phyloP scores from a whole-genome alignment of 1,140 invertebrate species.

The Zaprionus lachaisei region DNA sequence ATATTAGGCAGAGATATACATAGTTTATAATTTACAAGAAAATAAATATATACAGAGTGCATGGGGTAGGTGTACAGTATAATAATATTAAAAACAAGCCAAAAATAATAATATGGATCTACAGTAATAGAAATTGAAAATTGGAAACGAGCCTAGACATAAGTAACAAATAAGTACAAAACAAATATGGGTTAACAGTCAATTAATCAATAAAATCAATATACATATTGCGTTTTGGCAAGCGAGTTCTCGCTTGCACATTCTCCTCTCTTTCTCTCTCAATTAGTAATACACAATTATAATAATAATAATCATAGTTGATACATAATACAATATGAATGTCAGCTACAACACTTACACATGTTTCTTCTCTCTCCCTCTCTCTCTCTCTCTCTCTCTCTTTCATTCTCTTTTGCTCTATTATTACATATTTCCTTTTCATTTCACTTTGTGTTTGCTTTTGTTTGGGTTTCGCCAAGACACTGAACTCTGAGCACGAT shows the following conservation, averaged over 20 bases:
- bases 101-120: conserved; percentile 11
- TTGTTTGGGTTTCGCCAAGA: conserved; percentile 32
- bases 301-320: conserved; percentile 30
- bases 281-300: conserved; percentile 2
- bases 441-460: conserved; percentile 9
- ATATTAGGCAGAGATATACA: neutral
- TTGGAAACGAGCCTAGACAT: conserved; percentile 57
- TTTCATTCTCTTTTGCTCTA: conserved; percentile 10
- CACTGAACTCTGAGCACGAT: conserved; percentile 49
- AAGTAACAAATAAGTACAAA: conserved; percentile 72
- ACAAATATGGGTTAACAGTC: conserved; percentile 67
- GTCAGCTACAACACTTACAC: conserved; percentile 34
- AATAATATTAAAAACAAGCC: conserved; percentile 49
- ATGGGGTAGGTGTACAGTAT: conserved; percentile 3
- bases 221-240: conserved; percentile 45
- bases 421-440: conserved; percentile 17
- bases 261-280: neutral
- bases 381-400: neutral
- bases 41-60: conserved; percentile 19
- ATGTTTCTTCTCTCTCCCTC: neutral
- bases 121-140: conserved; percentile 6
- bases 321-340: conserved; percentile 26
- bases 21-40: conserved; percentile 21
- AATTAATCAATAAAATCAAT: conserved; percentile 44
- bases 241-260: conserved; percentile 23